phyloP scores from a whole-genome alignment of 1,140 invertebrate species.

The Galleria mellonella region DNA sequence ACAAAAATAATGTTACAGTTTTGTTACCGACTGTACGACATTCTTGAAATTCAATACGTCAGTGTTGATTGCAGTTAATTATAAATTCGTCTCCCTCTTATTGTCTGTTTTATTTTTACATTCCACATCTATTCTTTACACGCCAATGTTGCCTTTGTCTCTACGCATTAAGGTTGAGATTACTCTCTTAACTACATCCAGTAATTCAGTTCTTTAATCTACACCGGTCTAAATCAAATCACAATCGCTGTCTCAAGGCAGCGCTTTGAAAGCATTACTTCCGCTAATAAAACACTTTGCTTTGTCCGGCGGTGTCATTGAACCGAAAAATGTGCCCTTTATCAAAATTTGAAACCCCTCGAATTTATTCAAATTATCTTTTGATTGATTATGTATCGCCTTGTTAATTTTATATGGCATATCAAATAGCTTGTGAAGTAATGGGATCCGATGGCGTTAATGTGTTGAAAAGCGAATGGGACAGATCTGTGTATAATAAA shows the following conservation, averaged over 20 bases:
- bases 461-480: too few species aligned
- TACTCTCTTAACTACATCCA: conserved; percentile 8
- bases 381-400: conserved; percentile 15
- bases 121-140: background rate
- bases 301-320: conserved; percentile 32
- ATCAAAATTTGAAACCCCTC: background rate
- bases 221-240: conserved; percentile 55
- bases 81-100: conserved; percentile 68
- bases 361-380: conserved; percentile 6
- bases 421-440: too few species aligned
- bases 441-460: too few species aligned
- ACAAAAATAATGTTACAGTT: background rate
- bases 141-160: conserved; percentile 5
- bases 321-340: conserved; percentile 26
- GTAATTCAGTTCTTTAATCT: conserved; percentile 50
- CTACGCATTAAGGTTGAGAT: conserved; percentile 14
- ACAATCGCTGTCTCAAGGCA: conserved; percentile 50
- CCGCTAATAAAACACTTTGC: conserved; percentile 56
- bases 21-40: conserved; percentile 32
- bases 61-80: conserved; percentile 74
- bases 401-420: too few species aligned
- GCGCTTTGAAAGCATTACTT: conserved; percentile 57
- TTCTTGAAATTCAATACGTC: conserved; percentile 68
- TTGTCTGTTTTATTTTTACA: conserved; percentile 55
- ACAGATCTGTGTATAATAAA: too few species aligned